Evolutionary conservation across 1,140 invertebrate genomes (phyloP).

Genomic region (Eciton burchellii): DNA sequence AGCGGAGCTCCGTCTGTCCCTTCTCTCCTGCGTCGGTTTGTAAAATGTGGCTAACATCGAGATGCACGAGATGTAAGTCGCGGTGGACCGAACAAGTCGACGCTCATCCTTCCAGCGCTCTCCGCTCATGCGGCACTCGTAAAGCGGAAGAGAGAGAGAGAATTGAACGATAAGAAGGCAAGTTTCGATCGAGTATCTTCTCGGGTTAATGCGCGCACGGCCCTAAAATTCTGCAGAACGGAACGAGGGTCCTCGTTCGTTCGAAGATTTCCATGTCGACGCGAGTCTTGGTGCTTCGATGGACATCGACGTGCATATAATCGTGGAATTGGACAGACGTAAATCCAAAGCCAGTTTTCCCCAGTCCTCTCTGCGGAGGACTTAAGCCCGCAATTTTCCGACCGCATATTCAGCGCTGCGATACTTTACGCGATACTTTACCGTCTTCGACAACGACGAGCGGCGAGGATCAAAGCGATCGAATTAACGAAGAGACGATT

Average conservation of each 20-base stretch:
- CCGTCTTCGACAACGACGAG: slow-evolving; percentile 11
- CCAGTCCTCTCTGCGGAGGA: slow-evolving; percentile 21
- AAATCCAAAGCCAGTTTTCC: slow-evolving; percentile 61
- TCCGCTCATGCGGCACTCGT: slow-evolving; percentile 13
- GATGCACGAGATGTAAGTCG: slow-evolving; percentile 1
- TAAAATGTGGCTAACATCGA: slow-evolving; percentile 36
- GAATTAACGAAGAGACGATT: slow-evolving; percentile 55
- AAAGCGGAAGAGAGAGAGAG: slow-evolving; percentile 43
- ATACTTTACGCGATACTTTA: slow-evolving; percentile 52
- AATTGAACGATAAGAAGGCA: slow-evolving; percentile 48
- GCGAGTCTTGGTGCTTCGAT: slow-evolving; percentile 9
- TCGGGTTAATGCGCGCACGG: slow-evolving; percentile 17
- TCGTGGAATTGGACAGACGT: slow-evolving; percentile 48
- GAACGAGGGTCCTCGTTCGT: slow-evolving; percentile 1
- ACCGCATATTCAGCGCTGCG: slow-evolving; percentile 50
- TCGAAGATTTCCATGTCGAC: background rate
- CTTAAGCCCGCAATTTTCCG: slow-evolving; percentile 48
- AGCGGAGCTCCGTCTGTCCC: background rate
- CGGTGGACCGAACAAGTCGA: slow-evolving; percentile 19
- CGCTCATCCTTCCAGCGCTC: background rate
- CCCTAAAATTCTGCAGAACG: background rate
- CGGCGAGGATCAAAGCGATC: background rate
- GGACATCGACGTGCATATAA: slow-evolving; percentile 33
- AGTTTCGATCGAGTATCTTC: slow-evolving; percentile 23
- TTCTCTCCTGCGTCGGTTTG: background rate